These are phyloP conservation scores for Cheirogaleus major DNA, from an alignment of 2,797 vertebrate genomes.

Conservation along the genomic window DNA sequence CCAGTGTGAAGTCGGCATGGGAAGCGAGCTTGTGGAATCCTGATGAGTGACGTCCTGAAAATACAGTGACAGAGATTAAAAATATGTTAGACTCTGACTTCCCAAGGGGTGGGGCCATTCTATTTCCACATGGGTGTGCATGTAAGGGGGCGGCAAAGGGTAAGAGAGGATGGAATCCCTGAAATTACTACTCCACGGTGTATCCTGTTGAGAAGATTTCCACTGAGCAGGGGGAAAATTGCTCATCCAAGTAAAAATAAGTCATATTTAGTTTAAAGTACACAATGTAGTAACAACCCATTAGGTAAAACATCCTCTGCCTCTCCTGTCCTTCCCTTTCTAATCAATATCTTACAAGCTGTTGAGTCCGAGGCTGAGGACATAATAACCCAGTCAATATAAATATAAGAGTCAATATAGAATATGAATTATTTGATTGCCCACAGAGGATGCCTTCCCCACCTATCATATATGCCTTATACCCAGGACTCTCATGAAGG, in stretches of 20 bases:
- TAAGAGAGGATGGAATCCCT: not conserved
- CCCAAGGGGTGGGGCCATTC: not conserved
- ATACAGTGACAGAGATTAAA: not conserved
- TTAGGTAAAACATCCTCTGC: not conserved
- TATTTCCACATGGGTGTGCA: not conserved
- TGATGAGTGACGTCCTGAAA: conserved; percentile 36
- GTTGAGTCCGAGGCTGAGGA: not conserved
- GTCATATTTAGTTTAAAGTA: not conserved
- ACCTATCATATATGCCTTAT: not conserved
- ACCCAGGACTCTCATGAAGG: not conserved
- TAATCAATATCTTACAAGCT: not conserved
- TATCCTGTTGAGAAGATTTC: not conserved
- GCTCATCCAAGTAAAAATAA: not conserved
- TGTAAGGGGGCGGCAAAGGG: no score
- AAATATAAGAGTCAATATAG: not conserved
- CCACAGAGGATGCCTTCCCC: not conserved
- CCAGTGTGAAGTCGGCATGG: not conserved
- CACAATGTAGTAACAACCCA: not conserved
- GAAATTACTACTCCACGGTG: not conserved
- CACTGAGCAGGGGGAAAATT: not conserved
- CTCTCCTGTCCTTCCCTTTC: not conserved
- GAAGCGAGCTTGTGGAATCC: not conserved
- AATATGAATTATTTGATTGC: not conserved
- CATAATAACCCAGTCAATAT: not conserved
- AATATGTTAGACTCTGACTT: not conserved